Percentiles rank a stretch among this genome's conserved stretches.
Evolutionary conservation across 2,113 vertebrate species (phyloP).

Genomic region (Pipa parva): DNA sequence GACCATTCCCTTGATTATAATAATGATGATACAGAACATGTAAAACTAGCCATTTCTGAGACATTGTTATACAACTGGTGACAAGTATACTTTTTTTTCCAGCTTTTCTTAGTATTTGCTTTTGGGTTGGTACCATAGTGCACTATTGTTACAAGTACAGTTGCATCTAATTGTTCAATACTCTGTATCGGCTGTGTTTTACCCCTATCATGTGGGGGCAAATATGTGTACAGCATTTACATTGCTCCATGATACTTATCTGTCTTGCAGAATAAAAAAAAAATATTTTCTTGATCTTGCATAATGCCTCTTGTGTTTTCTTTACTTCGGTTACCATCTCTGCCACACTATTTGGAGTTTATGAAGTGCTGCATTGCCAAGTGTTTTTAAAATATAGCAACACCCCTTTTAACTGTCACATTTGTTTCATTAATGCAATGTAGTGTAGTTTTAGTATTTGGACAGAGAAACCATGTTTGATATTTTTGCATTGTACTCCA

Average conservation of each 20-base stretch:
- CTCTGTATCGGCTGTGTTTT: conserved; percentile 38
- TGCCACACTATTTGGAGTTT: too few relatives aligned
- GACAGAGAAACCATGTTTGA: too few relatives aligned
- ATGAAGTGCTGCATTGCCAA: not conserved
- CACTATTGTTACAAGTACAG: conserved; percentile 36
- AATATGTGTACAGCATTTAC: conserved; percentile 34
- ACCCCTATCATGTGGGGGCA: conserved; percentile 17
- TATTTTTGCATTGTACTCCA: too few relatives aligned
- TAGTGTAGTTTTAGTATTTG: too few relatives aligned
- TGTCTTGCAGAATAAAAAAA: conserved; percentile 46
- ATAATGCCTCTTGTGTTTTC: not conserved
- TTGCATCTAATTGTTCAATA: conserved; percentile 37
- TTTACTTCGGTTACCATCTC: too few relatives aligned
- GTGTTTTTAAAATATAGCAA: not conserved
- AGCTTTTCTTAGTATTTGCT: conserved; percentile 17
- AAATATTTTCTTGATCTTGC: conserved; percentile 39
- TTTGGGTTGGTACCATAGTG: conserved; percentile 35
- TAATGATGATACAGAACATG: too few relatives aligned
- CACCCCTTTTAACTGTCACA: too few relatives aligned
- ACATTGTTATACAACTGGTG: conserved; percentile 13
- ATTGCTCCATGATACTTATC: conserved; percentile 42
- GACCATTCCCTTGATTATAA: too few relatives aligned
- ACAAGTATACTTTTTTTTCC: conserved; percentile 8
- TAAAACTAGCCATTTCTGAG: not conserved
- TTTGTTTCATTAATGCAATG: too few relatives aligned